A percentile compares a stretch with the other conserved stretches of the same genome.
phyloP scores from a whole-genome alignment of 2,797 vertebrate genomes.

The Cryptoblepharus egeriae region DNA sequence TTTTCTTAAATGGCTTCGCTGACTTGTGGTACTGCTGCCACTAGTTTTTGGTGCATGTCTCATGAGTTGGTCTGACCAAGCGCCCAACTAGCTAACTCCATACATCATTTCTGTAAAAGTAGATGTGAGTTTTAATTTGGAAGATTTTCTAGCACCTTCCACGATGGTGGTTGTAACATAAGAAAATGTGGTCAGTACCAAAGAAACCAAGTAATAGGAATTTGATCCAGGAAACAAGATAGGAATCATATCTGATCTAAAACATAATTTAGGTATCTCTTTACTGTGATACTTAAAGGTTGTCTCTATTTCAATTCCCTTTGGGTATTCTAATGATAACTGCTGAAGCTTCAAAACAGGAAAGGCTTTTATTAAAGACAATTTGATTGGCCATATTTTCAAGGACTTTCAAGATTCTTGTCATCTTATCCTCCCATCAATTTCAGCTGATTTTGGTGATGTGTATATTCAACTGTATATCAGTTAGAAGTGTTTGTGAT shows the following conservation, averaged over 20 bases:
- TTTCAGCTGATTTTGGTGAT: neutral
- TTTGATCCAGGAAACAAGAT: neutral
- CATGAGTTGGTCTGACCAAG: too few species aligned
- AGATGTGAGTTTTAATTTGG: neutral
- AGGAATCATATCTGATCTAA: neutral
- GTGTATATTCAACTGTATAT: neutral
- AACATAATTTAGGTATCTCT: neutral
- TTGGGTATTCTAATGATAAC: neutral
- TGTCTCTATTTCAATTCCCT: neutral
- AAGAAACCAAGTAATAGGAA: neutral
- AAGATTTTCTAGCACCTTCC: neutral
- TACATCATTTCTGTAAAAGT: neutral
- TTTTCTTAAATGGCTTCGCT: too few species aligned
- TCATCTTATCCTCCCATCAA: neutral
- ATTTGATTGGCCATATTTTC: neutral
- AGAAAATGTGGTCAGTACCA: neutral
- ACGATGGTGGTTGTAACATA: neutral
- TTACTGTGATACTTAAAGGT: neutral
- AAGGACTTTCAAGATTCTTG: neutral
- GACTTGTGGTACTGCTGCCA: too few species aligned
- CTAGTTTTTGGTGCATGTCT: too few species aligned
- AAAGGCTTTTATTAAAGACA: neutral
- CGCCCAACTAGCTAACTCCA: too few species aligned
- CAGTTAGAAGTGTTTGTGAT: neutral
- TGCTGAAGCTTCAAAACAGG: neutral